These are phyloP conservation scores for Schlechtendalia chinensis DNA, from an alignment of 1,140 invertebrate species.

Conservation along the genomic window DNA sequence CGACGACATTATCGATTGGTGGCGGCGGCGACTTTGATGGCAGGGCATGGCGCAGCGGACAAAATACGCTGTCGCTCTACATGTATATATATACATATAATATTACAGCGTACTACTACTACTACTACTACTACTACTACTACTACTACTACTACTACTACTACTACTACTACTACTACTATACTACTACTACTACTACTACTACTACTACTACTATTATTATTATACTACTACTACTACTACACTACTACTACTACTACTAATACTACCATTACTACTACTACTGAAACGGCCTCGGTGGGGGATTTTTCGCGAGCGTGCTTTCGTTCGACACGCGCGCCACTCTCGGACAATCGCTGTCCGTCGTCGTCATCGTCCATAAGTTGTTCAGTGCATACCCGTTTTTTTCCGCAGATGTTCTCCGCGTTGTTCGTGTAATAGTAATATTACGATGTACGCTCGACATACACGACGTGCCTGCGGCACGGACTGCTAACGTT, in stretches of 20 bases:
- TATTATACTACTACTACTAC: no score
- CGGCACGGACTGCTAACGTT: background rate
- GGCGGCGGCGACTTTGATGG: background rate
- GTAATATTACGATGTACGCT: no score
- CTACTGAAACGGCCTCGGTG: background rate
- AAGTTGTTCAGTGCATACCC: background rate
- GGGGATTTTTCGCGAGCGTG: constrained; percentile 40
- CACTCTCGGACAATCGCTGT: background rate
- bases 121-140: no score
- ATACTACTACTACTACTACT: no score
- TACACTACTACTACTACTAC: no score
- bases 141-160: no score
- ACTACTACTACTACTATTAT: no score
- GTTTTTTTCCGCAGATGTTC: background rate
- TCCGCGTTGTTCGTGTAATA: no score
- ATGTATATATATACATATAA: no score
- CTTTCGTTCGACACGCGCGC: constrained; percentile 31
- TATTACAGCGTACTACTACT: no score
- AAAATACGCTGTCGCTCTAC: constrained; percentile 14
- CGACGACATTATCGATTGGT: constrained; percentile 22
- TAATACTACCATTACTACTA: no score
- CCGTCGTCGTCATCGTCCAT: background rate
- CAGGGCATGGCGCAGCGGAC: constrained; percentile 4
- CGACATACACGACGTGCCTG: background rate
- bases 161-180: no score